Conservation (phyloP, 2,888 invertebrate species). For the Pyrochroa serraticornis region DNA sequence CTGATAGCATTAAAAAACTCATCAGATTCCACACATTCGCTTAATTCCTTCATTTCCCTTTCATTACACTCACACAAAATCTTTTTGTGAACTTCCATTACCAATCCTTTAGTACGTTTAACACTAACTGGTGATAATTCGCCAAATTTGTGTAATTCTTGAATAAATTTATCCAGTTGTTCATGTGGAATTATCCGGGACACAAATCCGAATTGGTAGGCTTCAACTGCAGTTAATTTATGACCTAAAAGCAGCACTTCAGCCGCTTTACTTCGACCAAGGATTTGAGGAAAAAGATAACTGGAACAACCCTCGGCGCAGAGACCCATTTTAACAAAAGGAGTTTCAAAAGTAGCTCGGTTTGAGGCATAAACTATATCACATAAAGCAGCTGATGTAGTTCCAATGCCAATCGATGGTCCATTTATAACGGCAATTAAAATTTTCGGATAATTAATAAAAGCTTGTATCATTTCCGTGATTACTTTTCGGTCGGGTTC, state of each 20-base stretch:
- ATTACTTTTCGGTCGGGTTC: slow-evolving; percentile 23
- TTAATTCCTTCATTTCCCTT: slow-evolving; percentile 71
- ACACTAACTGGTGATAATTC: slow-evolving; percentile 67
- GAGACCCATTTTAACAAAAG: slow-evolving; percentile 84
- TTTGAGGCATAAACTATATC: slow-evolving; percentile 91
- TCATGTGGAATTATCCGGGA: slow-evolving; percentile 75
- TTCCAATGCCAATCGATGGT: slow-evolving; percentile 90
- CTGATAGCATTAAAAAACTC: slow-evolving; percentile 70
- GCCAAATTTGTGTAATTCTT: slow-evolving; percentile 66
- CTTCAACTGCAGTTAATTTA: slow-evolving; percentile 81
- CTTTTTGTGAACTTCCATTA: slow-evolving; percentile 66
- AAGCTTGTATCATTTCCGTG: slow-evolving; percentile 69
- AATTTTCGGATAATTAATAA: slow-evolving; percentile 88
- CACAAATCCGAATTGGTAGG: slow-evolving; percentile 76
- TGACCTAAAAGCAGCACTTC: slow-evolving; percentile 66
- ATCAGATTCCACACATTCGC: slow-evolving; percentile 68
- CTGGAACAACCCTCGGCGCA: slow-evolving; percentile 91
- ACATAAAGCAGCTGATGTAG: slow-evolving; percentile 83
- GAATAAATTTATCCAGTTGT: slow-evolving; percentile 61
- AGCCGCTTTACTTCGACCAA: slow-evolving; percentile 80
- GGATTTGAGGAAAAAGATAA: slow-evolving; percentile 79
- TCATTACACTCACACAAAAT: slow-evolving; percentile 70
- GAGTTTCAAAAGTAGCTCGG: slow-evolving; percentile 84
- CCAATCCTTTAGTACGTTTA: slow-evolving; percentile 71
- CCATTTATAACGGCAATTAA: slow-evolving; percentile 91